Conservation (phyloP, 2,113 vertebrate genomes). For the Gymnogyps californianus region DNA sequence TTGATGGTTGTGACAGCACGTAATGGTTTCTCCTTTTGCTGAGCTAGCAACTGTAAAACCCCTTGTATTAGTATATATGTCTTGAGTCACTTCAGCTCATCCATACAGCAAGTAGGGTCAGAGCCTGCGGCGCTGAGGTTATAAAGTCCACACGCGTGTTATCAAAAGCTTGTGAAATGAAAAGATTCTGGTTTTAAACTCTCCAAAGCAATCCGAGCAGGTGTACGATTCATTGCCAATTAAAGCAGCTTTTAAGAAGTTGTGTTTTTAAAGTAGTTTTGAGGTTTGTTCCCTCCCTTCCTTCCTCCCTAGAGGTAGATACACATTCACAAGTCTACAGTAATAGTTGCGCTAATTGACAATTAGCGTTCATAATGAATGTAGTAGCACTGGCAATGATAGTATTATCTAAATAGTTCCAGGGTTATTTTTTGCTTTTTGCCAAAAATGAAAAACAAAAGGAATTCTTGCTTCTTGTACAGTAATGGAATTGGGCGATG, state of each 20-base stretch:
- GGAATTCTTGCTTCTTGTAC: neutral
- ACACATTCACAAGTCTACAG: neutral
- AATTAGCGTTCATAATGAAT: constrained; percentile 48
- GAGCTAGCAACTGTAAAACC: neutral
- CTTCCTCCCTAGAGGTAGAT: neutral
- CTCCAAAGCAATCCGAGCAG: neutral
- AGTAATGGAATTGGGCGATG: neutral
- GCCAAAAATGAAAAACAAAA: neutral
- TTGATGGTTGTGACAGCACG: neutral
- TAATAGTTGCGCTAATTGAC: constrained; percentile 32
- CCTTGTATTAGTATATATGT: fast-evolving
- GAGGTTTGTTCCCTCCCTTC: neutral
- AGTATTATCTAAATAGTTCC: constrained; percentile 17
- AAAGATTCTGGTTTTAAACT: neutral
- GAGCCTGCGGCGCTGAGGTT: neutral
- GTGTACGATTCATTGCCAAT: neutral
- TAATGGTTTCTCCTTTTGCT: neutral
- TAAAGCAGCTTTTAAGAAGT: neutral
- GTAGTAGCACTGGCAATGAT: neutral
- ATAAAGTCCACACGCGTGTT: fast-evolving
- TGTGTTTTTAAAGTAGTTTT: neutral
- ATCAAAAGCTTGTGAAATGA: neutral
- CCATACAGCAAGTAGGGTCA: fast-evolving
- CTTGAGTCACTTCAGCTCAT: neutral
- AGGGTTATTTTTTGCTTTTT: neutral